phyloP scores from a whole-genome alignment of 2,113 vertebrate species.

The Pachycephala philippinensis region DNA sequence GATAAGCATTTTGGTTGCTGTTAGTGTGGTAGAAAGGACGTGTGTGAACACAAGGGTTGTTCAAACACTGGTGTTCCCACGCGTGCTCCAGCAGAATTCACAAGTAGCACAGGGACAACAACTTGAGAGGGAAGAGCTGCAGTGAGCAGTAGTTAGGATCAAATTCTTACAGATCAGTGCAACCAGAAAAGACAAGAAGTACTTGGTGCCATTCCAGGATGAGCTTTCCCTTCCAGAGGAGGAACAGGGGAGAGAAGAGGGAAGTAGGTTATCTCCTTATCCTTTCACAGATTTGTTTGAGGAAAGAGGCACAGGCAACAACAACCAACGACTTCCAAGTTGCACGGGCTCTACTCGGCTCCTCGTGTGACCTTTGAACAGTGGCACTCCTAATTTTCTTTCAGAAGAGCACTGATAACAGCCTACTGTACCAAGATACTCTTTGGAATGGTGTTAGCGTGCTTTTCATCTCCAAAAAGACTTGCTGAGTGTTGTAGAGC shows the following conservation, averaged over 20 bases:
- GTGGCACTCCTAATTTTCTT: background rate
- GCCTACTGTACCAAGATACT: background rate
- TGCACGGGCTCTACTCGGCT: rapidly evolving
- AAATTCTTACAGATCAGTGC: background rate
- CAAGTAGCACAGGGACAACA: background rate
- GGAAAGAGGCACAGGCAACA: background rate
- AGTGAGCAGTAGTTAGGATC: background rate
- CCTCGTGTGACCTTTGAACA: background rate
- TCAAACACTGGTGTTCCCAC: background rate
- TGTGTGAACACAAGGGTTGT: background rate
- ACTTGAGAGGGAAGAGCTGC: background rate
- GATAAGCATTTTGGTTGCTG: background rate
- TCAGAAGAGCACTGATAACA: conserved; percentile 15
- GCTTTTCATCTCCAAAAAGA: conserved; percentile 20
- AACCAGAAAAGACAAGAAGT: background rate
- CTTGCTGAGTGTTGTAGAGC: conserved; percentile 35
- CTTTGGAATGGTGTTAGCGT: background rate
- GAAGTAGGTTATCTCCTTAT: background rate
- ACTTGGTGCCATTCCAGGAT: background rate
- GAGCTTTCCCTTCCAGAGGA: background rate
- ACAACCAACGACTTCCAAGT: background rate
- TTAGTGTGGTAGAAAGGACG: background rate
- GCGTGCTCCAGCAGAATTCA: rapidly evolving
- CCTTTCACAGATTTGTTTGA: background rate
- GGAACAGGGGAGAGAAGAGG: background rate